Conservation (phyloP, 2,113 vertebrate species). For the Rhea americana region DNA sequence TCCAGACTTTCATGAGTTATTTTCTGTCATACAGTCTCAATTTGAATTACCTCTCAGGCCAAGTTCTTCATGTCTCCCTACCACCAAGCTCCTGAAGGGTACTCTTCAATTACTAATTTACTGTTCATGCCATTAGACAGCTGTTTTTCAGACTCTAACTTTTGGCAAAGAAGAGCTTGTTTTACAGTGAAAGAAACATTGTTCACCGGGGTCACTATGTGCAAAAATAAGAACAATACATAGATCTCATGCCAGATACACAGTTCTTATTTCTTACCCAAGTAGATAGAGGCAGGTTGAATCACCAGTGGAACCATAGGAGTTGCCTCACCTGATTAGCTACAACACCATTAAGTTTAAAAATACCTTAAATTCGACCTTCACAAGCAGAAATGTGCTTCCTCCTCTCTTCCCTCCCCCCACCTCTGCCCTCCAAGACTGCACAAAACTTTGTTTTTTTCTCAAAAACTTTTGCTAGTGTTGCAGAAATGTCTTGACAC, state of each 20-base stretch:
- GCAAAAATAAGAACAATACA: not conserved
- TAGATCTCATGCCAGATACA: not conserved
- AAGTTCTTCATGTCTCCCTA: not conserved
- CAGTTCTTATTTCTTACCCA: not conserved
- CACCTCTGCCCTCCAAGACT: not conserved
- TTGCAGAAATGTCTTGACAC: not conserved
- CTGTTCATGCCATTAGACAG: not conserved
- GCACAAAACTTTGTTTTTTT: not conserved
- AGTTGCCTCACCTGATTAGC: slow-evolving; percentile 22
- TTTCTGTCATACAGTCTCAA: not conserved
- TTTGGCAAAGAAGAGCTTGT: not conserved
- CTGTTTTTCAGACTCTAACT: not conserved
- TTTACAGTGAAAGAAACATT: not conserved
- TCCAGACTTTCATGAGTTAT: not conserved
- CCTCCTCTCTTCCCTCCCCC: not conserved
- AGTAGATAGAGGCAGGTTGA: not conserved
- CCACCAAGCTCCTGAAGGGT: not conserved
- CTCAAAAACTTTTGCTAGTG: not conserved
- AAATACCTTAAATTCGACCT: not conserved
- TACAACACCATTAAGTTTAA: not conserved
- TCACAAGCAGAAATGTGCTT: not conserved
- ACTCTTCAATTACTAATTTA: not conserved
- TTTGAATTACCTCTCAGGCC: not conserved
- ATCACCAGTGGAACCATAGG: not conserved
- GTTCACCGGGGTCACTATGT: not conserved